Base-by-base conservation (phyloP, 2,797 vertebrate genomes). In the Rhynchonycteris naso region DNA sequence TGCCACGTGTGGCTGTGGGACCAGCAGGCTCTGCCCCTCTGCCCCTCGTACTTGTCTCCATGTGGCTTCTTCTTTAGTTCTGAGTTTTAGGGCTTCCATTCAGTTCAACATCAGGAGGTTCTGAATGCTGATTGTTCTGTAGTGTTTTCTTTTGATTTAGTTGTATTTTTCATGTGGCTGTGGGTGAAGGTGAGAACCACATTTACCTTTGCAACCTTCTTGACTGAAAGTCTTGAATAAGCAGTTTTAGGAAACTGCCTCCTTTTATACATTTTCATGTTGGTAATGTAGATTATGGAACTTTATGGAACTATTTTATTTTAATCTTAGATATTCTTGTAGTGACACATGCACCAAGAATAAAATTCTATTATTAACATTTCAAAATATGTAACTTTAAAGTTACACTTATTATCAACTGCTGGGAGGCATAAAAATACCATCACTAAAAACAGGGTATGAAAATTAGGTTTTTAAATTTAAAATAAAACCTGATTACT, bases 381-480 rank as follows among this genome's bases (percentile, higher is more conserved):
- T 74, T 54, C n/a, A 68, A 74, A 78, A 22, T 21, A 86, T 54
- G 26, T 10, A 65, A 86, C 19, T 89, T 83, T 43, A 89, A 90
- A 93, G 33, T 75, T 68, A 50, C 19, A 66, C 87, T 66, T 65
- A 93, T 65, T 38, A 52, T 56, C 59, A 88, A 19, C 47, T 76
- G 18, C 33, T 43, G 33, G 28, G 26, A 90, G 16, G 33, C 52
- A 72, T 50, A 76, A 90, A 95, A 88, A 81, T 88, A 88, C 30
- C 69, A 72, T 71, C 87, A 80, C 21, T 65, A 52, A 63, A 92
- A 74, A 81, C 47, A 50, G 43, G 8, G 7, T 74, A 75, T 91
- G 33, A 87, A 92, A 94, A 90, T 58, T 89, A 65, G 66, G 24
- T 82, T 93, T 93, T 75, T 79, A 66, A 79, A 47, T 56, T 59